Evolutionary conservation across 1,140 invertebrate species (phyloP), one percentile per base, ranked within the genome.

Genomic region (Centruroides vittatus): DNA sequence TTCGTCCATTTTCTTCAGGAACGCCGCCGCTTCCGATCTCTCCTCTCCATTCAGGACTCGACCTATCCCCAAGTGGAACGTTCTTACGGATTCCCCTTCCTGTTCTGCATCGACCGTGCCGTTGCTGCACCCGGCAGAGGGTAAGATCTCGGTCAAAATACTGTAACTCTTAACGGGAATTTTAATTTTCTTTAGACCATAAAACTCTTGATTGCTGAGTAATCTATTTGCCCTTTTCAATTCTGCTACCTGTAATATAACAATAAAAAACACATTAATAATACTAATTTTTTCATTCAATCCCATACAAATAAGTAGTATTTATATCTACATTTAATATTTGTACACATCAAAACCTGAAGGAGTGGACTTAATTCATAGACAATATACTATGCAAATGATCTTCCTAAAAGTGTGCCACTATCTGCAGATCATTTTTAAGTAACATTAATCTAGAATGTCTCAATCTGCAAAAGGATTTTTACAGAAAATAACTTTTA

Each of bases 101-200:
- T 13, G n/a, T 13, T 62, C 47, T 49, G 49, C 56, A 11, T 23
- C 34, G 12, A 34, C 57, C 7, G 34, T 60, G 10, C 47, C 36
- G 23, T 65, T 58, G 36, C 35, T 55, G 8, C 61, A 47, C 23
- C 49, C 10, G 41, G 60, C 34, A 12, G 53, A 34, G 6, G 54
- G 47, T 11, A 67, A 41, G 10, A 67, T 60, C 56, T 65, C 67
- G 9, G 54, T 65, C 8, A 68, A 49, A 10, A 68, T 47, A 35
- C 67, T 61, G 47, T 65, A 58, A 57, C 64, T 65, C n/a, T 65
- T 64, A 3, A 66, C 67, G 35, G 67, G 67, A 51, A 68, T 66
- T 61, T 60, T 61, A 7, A 68, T 23, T 8, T 55, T 34, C 10
- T 49, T 61, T 9, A 66, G 35, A 4, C 13, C 63, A 50, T 63